Percentiles rank a stretch among this genome's conserved stretches.
These are phyloP conservation scores for Neodiprion lecontei DNA, from an alignment of 1,140 invertebrate genomes.

Conservation along the genomic window DNA sequence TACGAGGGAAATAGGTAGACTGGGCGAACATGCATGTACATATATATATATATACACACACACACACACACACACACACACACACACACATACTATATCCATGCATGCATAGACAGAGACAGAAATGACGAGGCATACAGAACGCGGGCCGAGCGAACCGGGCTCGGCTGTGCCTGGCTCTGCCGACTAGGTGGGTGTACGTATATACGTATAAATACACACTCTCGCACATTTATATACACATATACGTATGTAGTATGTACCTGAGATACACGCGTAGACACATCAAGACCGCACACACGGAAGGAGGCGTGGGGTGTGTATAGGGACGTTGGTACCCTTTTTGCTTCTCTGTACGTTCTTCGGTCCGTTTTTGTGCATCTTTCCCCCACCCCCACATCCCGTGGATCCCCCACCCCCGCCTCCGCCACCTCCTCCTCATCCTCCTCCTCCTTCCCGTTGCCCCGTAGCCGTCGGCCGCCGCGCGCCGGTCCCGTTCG, in stretches of 20 bases:
- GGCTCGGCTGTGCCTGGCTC: background rate
- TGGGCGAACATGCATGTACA: background rate
- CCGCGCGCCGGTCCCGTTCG: slow-evolving; percentile 50
- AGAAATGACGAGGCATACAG: background rate
- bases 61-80: background rate
- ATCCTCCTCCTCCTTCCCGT: slow-evolving; percentile 30
- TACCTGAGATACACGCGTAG: no score
- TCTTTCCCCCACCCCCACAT: slow-evolving; percentile 31
- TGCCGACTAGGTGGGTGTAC: background rate
- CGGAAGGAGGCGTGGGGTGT: background rate
- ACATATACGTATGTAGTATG: background rate
- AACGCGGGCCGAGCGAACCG: background rate
- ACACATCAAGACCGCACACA: background rate
- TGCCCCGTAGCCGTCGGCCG: slow-evolving; percentile 32
- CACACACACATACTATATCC: background rate
- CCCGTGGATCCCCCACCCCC: background rate
- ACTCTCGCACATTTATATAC: background rate
- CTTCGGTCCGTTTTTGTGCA: slow-evolving; percentile 54
- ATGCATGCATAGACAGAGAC: background rate
- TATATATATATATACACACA: background rate
- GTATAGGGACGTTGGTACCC: slow-evolving; percentile 13
- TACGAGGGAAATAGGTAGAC: no score
- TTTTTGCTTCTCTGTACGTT: slow-evolving; percentile 50
- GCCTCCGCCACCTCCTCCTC: slow-evolving; percentile 8
- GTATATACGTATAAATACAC: no score